Conservation (phyloP, 2,113 vertebrate species). For the Pollachius pollachius region DNA sequence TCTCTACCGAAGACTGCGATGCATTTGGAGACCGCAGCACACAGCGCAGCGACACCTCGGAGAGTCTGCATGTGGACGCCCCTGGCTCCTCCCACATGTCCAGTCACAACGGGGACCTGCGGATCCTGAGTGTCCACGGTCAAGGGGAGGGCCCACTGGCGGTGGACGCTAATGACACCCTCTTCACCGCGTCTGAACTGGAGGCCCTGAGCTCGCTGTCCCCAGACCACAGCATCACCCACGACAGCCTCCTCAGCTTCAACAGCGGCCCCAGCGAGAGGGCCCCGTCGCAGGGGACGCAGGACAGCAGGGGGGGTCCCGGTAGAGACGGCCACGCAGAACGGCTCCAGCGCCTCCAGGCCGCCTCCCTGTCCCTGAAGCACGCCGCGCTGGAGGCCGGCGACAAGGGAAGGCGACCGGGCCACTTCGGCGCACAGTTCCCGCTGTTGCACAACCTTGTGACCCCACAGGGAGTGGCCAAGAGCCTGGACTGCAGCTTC, state of each 20-base stretch:
- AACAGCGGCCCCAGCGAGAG: conserved; percentile 11
- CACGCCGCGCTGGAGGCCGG: conserved; percentile 18
- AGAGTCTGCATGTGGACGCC: conserved; percentile 19
- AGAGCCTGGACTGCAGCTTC: conserved; percentile 56
- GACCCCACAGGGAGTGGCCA: conserved; percentile 24
- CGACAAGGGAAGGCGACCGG: conserved; percentile 26
- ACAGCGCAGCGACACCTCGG: conserved; percentile 17
- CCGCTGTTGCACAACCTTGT: conserved; percentile 34
- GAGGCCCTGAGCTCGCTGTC: conserved; percentile 56
- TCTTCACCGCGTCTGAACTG: conserved; percentile 52
- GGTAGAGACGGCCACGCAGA: conserved; percentile 39
- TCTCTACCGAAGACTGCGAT: conserved; percentile 36
- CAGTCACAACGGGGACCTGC: conserved; percentile 29
- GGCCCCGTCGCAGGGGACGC: conserved; percentile 22
- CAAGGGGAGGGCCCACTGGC: conserved; percentile 48
- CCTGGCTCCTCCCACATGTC: conserved; percentile 25
- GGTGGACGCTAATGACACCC: conserved; percentile 36
- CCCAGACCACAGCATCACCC: conserved; percentile 29
- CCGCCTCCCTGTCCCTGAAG: conserved; percentile 18
- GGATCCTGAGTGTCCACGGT: conserved; percentile 55
- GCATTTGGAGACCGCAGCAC: conserved; percentile 21
- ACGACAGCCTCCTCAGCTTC: conserved; percentile 37
- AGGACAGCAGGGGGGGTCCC: conserved; percentile 21
- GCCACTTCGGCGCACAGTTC: conserved; percentile 41
- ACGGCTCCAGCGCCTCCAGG: conserved; percentile 32